phyloP scores from a whole-genome alignment of 2,888 invertebrate species.

The Stenotaenia linearis region DNA sequence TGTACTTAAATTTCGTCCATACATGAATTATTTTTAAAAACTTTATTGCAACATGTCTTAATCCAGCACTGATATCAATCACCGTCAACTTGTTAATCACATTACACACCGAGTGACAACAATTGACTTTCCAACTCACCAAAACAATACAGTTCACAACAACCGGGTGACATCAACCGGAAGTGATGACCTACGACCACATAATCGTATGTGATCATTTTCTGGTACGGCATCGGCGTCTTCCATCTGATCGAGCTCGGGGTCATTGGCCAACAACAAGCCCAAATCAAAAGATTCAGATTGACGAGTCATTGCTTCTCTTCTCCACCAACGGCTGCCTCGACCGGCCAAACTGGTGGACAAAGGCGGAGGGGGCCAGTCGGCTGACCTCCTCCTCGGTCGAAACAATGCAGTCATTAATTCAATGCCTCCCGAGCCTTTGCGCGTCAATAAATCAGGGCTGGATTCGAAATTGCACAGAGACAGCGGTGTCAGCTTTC shows the following conservation, averaged over 20 bases:
- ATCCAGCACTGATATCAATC: too few species aligned
- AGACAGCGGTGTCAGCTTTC: not conserved
- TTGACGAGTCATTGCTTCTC: not conserved
- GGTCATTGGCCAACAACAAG: not conserved
- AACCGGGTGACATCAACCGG: not conserved
- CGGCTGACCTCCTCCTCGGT: not conserved
- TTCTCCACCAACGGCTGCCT: not conserved
- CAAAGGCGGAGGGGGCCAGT: not conserved
- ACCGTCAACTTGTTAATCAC: too few species aligned
- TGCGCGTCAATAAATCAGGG: not conserved
- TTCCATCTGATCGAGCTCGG: not conserved
- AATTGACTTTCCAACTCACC: too few species aligned
- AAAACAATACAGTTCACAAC: not conserved
- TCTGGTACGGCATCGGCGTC: not conserved
- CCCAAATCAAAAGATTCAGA: conserved; percentile 24
- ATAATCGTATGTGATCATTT: not conserved
- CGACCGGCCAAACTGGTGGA: not conserved
- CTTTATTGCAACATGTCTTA: too few species aligned
- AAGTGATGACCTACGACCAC: not conserved
- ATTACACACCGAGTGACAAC: too few species aligned
- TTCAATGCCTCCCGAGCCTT: conserved; percentile 18
- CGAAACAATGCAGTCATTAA: not conserved
- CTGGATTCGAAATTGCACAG: not conserved
- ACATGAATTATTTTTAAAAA: too few species aligned
- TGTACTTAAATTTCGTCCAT: too few species aligned